Base-by-base conservation (phyloP, 2,888 invertebrate genomes). In the Folsomia manolachei region DNA sequence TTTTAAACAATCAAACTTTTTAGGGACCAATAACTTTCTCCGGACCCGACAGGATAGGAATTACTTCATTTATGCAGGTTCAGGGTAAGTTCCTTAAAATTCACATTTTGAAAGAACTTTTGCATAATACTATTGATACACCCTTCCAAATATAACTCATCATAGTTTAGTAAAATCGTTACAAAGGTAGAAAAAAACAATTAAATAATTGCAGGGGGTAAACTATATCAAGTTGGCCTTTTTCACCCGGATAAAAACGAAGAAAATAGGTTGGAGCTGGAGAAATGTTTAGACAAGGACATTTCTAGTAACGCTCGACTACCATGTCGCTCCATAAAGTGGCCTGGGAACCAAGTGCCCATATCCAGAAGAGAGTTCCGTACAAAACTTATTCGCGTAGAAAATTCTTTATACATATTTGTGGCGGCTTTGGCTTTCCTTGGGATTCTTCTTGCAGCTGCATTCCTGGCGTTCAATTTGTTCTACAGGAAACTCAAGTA, bases 21-120 rank as follows among this genome's bases (percentile, higher is more conserved):
- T 85, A 95, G 95, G 95, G 95, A 26, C 94, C 94, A 1, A 90
- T 95, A 0, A 92, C 92, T 1, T 95, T 95, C 83, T 90, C 90
- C 80, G 94, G 94, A 1, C 91, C 94, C 0, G 95, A 95, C 84
- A 88, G 95, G 69, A 89, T 94, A 75, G 94, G 94, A 53, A 91
- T 93, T 78, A 91, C 94, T 0, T 91, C 92, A 9, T 91, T 95
- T 82, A 90, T 91, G 84, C 95, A 95, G 87, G 90, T 94, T 82
- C 94, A 95, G 88, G 90, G 92, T 91, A 86, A 85, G 83, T 63
- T 39, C 39, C 39, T 39, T 4, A 39, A 9, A 39, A 53, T 63
- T 18, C 56, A 51, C n/a, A 19, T 63, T 19, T 69, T 18, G 9
- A 51, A 68, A 25, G 26, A 25, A 14, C 39, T 14, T 63, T 63